Conservation (phyloP, 2,113 vertebrate species). For the Craseonycteris thonglongyai region DNA sequence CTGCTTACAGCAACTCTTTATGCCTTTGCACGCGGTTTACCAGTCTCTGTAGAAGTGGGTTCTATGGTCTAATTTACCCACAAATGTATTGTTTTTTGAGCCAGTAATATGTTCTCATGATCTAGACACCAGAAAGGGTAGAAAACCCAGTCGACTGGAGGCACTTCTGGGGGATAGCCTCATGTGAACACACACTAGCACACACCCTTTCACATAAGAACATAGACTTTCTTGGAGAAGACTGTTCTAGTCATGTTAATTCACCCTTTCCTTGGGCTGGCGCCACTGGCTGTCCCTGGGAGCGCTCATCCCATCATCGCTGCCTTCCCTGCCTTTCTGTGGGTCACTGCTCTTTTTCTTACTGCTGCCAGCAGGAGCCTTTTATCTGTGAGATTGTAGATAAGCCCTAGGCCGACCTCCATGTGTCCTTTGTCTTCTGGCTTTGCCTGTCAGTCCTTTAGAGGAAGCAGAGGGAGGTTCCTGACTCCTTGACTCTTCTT, state of each 20-base stretch:
- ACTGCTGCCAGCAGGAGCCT: not conserved
- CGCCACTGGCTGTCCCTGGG: not conserved
- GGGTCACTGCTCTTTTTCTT: not conserved
- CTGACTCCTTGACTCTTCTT: not conserved
- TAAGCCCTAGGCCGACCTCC: not conserved
- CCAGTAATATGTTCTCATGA: not conserved
- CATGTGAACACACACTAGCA: not conserved
- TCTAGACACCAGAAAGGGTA: not conserved
- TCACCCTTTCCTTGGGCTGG: not conserved
- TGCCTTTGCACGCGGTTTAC: not conserved
- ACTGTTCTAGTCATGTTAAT: not conserved
- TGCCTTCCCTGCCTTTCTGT: not conserved
- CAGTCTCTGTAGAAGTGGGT: not conserved
- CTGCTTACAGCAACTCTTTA: not conserved
- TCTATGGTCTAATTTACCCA: not conserved
- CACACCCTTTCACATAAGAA: not conserved
- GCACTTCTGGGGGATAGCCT: not conserved
- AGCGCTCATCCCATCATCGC: rapidly evolving
- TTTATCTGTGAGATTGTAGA: not conserved
- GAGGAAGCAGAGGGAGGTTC: not conserved
- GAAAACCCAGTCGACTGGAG: not conserved
- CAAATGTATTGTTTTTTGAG: not conserved
- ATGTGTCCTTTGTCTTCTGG: not conserved
- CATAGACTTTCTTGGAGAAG: not conserved
- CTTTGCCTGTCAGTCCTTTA: not conserved